These are phyloP conservation scores for Podiceps cristatus DNA, from an alignment of 2,113 vertebrate genomes.

Conservation along the genomic window DNA sequence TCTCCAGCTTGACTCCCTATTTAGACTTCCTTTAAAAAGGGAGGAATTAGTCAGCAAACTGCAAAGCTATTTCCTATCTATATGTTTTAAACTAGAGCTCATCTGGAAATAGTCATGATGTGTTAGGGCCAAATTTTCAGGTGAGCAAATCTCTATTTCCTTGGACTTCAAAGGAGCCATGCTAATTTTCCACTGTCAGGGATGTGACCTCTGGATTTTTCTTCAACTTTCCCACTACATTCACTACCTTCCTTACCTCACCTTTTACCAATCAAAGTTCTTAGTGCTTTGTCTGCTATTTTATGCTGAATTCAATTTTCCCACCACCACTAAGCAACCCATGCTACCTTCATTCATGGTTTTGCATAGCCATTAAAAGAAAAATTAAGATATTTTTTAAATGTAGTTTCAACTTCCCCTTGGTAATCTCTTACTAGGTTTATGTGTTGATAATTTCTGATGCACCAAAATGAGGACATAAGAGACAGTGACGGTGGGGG, in stretches of 20 bases:
- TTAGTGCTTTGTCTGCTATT: neutral
- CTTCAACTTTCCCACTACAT: neutral
- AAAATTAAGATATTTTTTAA: neutral
- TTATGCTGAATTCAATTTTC: neutral
- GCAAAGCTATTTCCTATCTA: neutral
- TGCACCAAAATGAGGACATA: neutral
- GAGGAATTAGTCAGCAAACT: neutral
- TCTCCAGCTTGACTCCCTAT: neutral
- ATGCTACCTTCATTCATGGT: neutral
- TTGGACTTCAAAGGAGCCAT: neutral
- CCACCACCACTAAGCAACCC: neutral
- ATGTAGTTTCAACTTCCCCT: neutral
- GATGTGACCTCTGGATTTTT: neutral
- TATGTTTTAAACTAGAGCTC: neutral
- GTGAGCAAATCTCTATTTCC: neutral
- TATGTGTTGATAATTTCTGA: neutral
- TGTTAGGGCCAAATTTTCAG: neutral
- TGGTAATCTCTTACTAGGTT: neutral
- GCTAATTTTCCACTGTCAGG: neutral
- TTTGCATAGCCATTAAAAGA: neutral
- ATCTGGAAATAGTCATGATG: neutral
- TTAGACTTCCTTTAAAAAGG: neutral
- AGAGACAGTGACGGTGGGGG: neutral
- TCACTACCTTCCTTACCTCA: neutral
- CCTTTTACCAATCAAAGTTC: neutral